Evolutionary conservation across 2,797 vertebrate species (phyloP), one percentile per base, ranked within the genome.

Genomic region (Lithobates pipiens): DNA sequence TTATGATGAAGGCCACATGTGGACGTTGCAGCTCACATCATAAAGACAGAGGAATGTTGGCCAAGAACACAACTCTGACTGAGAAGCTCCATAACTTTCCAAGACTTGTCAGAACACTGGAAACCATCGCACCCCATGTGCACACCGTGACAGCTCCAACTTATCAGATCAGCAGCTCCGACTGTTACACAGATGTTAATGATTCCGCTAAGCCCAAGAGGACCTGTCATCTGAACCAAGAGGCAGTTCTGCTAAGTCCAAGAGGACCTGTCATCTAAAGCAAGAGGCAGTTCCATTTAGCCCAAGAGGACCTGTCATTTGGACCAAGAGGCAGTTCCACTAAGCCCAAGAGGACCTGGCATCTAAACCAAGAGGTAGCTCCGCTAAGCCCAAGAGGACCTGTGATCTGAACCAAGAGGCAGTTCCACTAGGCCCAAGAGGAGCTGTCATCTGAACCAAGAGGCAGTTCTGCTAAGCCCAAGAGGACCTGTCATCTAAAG

Each of bases 91-190:
- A 74, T 68, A 54, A 74, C 78, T 29, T 61, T 81, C 65, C 72
- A 76, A 39, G n/a, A 61, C 63, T 27, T 65, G n/a, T 81, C 78
- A 76, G 50, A 67, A 70, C 39, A n/a, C 42, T 80, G 71, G 29
- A 67, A 76, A 21, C 57, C 15, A 54, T 36, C 36, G 23, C 76
- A 78, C 72, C 72, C 71, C 69, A 68, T 80, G 18, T 80, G 57
- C 23, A 74, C 69, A 54, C 32, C 8, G 10, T 2, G 46, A 57
- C 29, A n/a, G 61, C 6, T 84, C 67, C 65, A 77, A 34, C 15
- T 71, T 68, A 16, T 34, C 10, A 32, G 29, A 50, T 54, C 23
- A 5, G n/a, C 29, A 69, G 3, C 42, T 69, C 10, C 8, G 18
- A 68, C 34, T 76, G 63, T 67, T 25, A 44, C 54, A 63, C 16